phyloP scores from a whole-genome alignment of 2,797 vertebrate species.

The Oceanodroma leucorhoa region DNA sequence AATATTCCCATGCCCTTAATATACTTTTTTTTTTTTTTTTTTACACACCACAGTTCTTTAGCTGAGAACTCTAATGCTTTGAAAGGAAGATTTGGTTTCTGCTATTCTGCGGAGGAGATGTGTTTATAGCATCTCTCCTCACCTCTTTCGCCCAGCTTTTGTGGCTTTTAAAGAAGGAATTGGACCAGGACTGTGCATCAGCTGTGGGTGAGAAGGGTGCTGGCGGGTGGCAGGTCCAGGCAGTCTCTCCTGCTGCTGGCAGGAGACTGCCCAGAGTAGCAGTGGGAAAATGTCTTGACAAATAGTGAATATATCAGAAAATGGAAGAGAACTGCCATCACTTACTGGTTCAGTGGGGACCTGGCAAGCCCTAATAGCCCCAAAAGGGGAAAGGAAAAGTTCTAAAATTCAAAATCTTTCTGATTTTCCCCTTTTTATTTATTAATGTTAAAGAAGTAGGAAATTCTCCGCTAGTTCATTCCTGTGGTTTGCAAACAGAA shows the following conservation, averaged over 20 bases:
- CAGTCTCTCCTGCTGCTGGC: not conserved
- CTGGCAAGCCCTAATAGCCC: not conserved
- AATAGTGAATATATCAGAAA: not conserved
- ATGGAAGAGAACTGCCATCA: not conserved
- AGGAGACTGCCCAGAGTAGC: not conserved
- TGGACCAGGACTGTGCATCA: not conserved
- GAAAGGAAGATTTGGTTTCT: not conserved
- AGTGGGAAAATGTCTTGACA: not conserved
- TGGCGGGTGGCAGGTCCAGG: not conserved
- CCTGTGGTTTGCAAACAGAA: not conserved
- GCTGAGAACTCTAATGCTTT: not conserved
- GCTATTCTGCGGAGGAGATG: not conserved
- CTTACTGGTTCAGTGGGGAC: not conserved
- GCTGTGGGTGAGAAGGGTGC: not conserved
- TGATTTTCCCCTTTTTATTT: not conserved
- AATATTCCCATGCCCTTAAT: not conserved
- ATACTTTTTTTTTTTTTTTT: not conserved
- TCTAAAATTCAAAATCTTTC: not conserved
- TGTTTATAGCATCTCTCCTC: not conserved
- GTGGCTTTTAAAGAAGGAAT: not conserved
- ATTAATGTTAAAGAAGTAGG: not conserved
- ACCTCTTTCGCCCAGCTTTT: not conserved
- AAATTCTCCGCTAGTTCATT: not conserved
- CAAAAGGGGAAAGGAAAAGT: not conserved
- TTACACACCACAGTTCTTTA: not conserved